Evolutionary conservation across 53 echinoderm and acorn worm genomes (phyloP).

Genomic region (Holothuria scabra): DNA sequence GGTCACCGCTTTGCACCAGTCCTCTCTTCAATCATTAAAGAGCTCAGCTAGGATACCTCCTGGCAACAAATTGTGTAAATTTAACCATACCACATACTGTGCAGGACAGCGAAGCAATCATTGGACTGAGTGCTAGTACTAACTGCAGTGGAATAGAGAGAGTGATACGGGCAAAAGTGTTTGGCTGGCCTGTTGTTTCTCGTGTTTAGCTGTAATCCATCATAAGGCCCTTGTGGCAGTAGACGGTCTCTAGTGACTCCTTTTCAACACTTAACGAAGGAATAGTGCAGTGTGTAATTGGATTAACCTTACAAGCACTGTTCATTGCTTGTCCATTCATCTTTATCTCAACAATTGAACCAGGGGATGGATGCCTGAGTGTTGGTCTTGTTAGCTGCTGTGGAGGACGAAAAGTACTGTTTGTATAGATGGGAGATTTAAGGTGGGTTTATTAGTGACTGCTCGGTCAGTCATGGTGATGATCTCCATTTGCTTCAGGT

Average conservation of each 20-base stretch:
- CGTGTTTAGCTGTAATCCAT: slow-evolving; percentile 31
- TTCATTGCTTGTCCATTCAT: too few relatives aligned
- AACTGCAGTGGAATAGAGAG: too few relatives aligned
- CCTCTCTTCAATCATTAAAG: slow-evolving; percentile 29
- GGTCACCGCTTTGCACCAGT: slow-evolving; percentile 39
- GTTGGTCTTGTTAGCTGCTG: slow-evolving; percentile 11
- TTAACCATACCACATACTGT: slow-evolving; percentile 41
- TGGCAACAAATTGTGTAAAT: slow-evolving; percentile 49
- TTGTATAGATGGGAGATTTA: slow-evolving; percentile 23
- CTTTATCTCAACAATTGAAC: too few relatives aligned
- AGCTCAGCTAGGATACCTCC: slow-evolving; percentile 38
- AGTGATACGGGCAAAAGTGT: slow-evolving; percentile 5
- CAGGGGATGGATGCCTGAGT: too few relatives aligned
- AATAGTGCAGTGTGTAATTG: slow-evolving; percentile 28
- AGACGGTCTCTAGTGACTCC: slow-evolving; percentile 25
- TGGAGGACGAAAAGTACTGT: not conserved
- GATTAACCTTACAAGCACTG: slow-evolving; percentile 11
- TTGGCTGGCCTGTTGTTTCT: slow-evolving; percentile 31
- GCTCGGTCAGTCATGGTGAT: not conserved
- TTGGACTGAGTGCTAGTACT: too few relatives aligned
- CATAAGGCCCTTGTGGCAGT: slow-evolving; percentile 35
- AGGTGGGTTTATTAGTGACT: not conserved
- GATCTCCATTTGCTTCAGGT: slow-evolving; percentile 24
- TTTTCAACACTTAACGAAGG: slow-evolving; percentile 41
- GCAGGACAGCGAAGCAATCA: not conserved